Evolutionary conservation across 92 coral and sea anemone species (phyloP).

Genomic region (Actinostola sp.): DNA sequence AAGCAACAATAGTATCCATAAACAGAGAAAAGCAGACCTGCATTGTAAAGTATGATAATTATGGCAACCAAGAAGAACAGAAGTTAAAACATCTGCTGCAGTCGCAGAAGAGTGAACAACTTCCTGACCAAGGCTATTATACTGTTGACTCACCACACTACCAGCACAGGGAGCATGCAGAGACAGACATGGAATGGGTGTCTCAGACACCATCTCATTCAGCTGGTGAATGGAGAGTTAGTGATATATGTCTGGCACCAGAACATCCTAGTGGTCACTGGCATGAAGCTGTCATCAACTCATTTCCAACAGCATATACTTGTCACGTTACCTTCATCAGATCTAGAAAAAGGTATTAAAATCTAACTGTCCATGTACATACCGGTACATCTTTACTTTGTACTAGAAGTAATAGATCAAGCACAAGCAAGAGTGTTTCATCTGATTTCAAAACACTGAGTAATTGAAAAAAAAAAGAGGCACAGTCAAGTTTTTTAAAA

Average conservation of each 20-base stretch:
- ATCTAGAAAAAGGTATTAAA: slow-evolving; percentile 81
- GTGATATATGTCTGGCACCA: slow-evolving; percentile 87
- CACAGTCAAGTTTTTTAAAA: too few relatives aligned
- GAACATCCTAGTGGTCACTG: slow-evolving; percentile 85
- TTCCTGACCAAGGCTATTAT: slow-evolving; percentile 17
- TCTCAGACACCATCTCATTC: slow-evolving; percentile 14
- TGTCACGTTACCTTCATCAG: slow-evolving; percentile 91
- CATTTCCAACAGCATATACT: slow-evolving; percentile 86
- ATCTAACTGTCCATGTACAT: not conserved
- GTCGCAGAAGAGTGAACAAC: slow-evolving; percentile 20
- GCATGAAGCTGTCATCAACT: slow-evolving; percentile 96
- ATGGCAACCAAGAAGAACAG: slow-evolving; percentile 94
- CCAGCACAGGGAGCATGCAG: slow-evolving; percentile 2
- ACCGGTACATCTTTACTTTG: too few relatives aligned
- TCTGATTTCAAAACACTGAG: too few relatives aligned
- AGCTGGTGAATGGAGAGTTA: slow-evolving; percentile 66
- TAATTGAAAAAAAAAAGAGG: too few relatives aligned
- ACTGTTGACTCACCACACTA: slow-evolving; percentile 25
- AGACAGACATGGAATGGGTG: slow-evolving; percentile 14
- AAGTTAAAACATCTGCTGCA: slow-evolving; percentile 69
- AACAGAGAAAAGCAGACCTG: slow-evolving; percentile 64
- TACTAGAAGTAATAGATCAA: too few relatives aligned
- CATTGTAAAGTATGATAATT: slow-evolving; percentile 78
- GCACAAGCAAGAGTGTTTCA: too few relatives aligned
- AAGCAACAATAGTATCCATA: slow-evolving; percentile 80